Conservation (phyloP, 2,797 vertebrate species). For the Coregonus suidteri region DNA sequence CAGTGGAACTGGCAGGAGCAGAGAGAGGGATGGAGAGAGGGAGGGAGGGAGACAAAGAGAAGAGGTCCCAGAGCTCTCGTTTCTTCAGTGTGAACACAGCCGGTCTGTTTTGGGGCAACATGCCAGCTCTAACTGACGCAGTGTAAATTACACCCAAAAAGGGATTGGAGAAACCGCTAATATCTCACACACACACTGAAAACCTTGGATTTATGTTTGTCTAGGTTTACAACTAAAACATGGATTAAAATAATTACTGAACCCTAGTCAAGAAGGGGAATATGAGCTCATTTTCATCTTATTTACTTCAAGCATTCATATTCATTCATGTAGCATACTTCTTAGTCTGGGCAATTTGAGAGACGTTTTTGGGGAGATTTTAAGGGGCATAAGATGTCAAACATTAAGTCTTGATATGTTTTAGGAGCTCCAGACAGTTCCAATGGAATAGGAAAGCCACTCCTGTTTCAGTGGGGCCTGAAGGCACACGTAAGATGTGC, state of each 20-base stretch:
- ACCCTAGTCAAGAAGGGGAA: background rate
- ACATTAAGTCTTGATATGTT: constrained; percentile 21
- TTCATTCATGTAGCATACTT: background rate
- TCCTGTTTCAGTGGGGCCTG: constrained; percentile 37
- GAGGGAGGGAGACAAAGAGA: constrained; percentile 5
- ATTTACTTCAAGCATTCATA: constrained; percentile 3
- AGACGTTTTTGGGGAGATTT: background rate
- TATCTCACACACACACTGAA: constrained; percentile 14
- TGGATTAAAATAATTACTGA: constrained; percentile 35
- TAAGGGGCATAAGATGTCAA: background rate
- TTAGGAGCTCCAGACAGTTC: constrained; percentile 18
- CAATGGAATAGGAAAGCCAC: constrained; percentile 36
- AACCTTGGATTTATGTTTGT: background rate
- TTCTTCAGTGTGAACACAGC: constrained; percentile 31
- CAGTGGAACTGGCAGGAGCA: constrained; percentile 25
- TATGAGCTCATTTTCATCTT: background rate
- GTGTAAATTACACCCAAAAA: constrained; percentile 42
- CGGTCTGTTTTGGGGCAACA: constrained; percentile 37
- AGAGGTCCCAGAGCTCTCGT: constrained; percentile 1
- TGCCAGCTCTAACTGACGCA: constrained; percentile 47
- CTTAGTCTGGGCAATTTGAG: background rate
- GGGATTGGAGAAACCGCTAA: constrained; percentile 11
- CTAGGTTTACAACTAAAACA: constrained; percentile 41
- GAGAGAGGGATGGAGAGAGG: constrained; percentile 12
- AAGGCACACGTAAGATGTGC: constrained; percentile 34